Evolutionary conservation across 2,113 vertebrate species (phyloP), one percentile per base, ranked within the genome.

Genomic region (Ciconia maguari): DNA sequence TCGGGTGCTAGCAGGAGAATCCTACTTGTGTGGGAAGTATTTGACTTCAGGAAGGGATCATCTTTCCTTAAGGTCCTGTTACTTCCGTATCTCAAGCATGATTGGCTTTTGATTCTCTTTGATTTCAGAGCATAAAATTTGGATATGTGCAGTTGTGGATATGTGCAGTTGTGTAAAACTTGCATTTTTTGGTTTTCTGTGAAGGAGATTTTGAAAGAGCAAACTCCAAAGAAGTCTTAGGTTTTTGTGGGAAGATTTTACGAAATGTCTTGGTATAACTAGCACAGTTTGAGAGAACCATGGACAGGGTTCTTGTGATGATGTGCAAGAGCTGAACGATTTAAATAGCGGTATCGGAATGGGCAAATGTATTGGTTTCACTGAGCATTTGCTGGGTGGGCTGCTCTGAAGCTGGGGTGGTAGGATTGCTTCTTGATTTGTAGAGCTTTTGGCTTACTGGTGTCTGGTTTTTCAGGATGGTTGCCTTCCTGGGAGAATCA

Each of bases 281-380:
- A 13, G 25, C 19, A 25, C 11, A 29, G 24, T 38, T 6, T 32
- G 65, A 44, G 61, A 29, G 32, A 61, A 34, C 15, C 4, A 0
- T 14, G 36, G 34, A 4, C 1, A 1, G 13, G 26, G 19, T 54
- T 74, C 36, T 55, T 46, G 34, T 13, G 70, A 6, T 30, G 46
- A 14, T 44, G 30, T 29, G 36, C 34, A 24, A 41, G 34, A n/a
- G 42, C 3, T 19, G 42, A 70, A 27, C 1, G 7, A 5, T 62
- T 51, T 6, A 7, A 52, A 7, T 8, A 26, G 27, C 0, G 0
- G 11, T 10, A 1, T 16, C 54, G 38, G 22, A 3, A 9, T 5
- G 30, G 71, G 21, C 38, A 11, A 38, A 6, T 4, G 9, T 27
- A 5, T 9, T 71, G 65, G 16, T 25, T 55, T 22, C 10, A 16